Conservation (phyloP, 2,113 vertebrate genomes). For the Grantiella picta region DNA sequence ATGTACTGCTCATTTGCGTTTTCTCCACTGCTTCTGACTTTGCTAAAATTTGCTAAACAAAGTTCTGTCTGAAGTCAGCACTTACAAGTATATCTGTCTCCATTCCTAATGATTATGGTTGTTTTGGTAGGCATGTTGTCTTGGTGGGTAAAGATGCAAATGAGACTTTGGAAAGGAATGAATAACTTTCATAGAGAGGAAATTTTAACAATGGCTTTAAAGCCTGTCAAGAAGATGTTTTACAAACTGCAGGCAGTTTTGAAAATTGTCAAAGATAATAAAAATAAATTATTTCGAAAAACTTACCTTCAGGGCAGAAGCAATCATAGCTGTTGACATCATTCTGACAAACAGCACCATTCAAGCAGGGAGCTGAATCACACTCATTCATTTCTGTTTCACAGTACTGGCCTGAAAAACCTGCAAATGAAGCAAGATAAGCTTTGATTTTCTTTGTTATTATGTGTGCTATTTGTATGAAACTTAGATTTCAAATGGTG, state of each 20-base stretch:
- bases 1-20: background rate
- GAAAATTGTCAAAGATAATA: constrained; percentile 47
- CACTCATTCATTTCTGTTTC: constrained; percentile 73
- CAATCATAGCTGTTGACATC: constrained; percentile 72
- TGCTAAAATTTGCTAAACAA: background rate
- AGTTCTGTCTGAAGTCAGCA: background rate
- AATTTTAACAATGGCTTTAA: constrained; percentile 11
- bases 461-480: background rate
- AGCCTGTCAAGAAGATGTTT: background rate
- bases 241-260: constrained; percentile 16
- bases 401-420: constrained; percentile 69
- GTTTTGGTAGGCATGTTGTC: background rate
- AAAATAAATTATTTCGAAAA: constrained; percentile 51
- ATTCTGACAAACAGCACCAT: constrained; percentile 72
- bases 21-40: background rate
- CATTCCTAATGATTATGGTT: background rate
- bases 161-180: background rate
- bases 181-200: background rate
- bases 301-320: constrained; percentile 74
- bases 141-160: constrained; percentile 8
- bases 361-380: constrained; percentile 73
- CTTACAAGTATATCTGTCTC: background rate
- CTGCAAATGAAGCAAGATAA: constrained; percentile 52
- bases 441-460: constrained; percentile 16
- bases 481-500: background rate